These are phyloP conservation scores for Platorchestia sp. DNA, from an alignment of 1,140 invertebrate genomes.

Conservation along the genomic window DNA sequence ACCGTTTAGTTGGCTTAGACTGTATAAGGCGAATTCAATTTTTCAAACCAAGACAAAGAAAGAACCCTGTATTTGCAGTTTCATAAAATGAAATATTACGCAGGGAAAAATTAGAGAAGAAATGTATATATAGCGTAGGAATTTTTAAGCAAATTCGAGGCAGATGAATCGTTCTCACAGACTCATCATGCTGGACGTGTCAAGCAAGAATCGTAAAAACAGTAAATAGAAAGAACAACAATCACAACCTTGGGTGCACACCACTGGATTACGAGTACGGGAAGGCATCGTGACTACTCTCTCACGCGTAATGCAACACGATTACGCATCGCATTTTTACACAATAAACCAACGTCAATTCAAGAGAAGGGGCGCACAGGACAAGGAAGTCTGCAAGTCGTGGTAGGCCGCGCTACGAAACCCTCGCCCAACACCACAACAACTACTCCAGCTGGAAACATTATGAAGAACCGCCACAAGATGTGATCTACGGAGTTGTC, in stretches of 20 bases:
- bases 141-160: neutral
- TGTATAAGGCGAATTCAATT: neutral
- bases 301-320: neutral
- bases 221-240: neutral
- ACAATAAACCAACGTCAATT: neutral
- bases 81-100: neutral
- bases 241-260: neutral
- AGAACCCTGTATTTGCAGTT: neutral
- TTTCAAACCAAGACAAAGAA: neutral
- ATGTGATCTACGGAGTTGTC: neutral
- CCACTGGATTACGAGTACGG: neutral
- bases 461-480: neutral
- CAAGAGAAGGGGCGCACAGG: neutral
- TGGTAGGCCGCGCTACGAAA: neutral
- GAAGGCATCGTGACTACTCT: neutral
- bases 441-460: neutral
- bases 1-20: neutral
- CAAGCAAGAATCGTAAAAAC: neutral
- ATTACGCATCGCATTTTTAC: neutral
- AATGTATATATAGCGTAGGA: neutral
- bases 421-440: neutral
- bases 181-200: neutral
- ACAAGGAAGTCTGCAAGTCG: neutral
- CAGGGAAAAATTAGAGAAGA: neutral
- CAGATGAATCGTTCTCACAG: neutral